phyloP scores from a whole-genome alignment of 2,797 vertebrate genomes.

The Tarsius wallacei region DNA sequence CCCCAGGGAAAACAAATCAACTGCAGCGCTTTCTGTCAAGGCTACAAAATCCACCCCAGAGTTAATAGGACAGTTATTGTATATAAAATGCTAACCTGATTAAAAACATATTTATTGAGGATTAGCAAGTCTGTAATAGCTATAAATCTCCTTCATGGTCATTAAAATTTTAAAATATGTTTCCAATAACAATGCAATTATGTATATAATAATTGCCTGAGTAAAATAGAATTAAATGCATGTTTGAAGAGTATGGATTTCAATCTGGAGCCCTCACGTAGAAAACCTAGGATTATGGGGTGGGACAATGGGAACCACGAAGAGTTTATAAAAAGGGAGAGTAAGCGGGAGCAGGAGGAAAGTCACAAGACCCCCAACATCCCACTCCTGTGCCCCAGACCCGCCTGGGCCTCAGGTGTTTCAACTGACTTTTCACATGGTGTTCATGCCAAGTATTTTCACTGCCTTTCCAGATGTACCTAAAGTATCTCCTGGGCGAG shows the following conservation, averaged over 20 bases:
- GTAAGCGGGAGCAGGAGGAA: not conserved
- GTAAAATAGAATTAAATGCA: slow-evolving; percentile 83
- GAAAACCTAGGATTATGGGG: not conserved
- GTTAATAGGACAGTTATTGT: slow-evolving; percentile 83
- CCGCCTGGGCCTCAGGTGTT: not conserved
- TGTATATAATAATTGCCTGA: slow-evolving; percentile 76
- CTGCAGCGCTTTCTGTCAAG: slow-evolving; percentile 28
- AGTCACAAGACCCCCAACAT: too few species aligned
- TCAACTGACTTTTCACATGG: slow-evolving; percentile 6
- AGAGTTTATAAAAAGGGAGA: not conserved
- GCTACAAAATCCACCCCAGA: slow-evolving; percentile 74
- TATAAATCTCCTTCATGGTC: slow-evolving; percentile 77
- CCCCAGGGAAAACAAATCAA: slow-evolving; percentile 44
- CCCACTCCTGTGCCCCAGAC: not conserved
- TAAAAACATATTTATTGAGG: slow-evolving; percentile 87
- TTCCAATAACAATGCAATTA: slow-evolving; percentile 85
- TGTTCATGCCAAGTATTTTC: slow-evolving; percentile 9
- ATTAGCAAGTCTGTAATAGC: slow-evolving; percentile 88
- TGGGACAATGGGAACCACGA: not conserved
- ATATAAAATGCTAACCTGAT: slow-evolving; percentile 86
- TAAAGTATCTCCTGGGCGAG: slow-evolving; percentile 6
- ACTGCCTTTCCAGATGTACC: slow-evolving; percentile 12
- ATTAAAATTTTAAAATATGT: slow-evolving; percentile 78
- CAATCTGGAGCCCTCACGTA: not conserved
- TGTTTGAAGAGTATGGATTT: slow-evolving; percentile 69